Conservation (phyloP, 35 echinoderm and acorn worm species). For the Apostichopus parvimensis region DNA sequence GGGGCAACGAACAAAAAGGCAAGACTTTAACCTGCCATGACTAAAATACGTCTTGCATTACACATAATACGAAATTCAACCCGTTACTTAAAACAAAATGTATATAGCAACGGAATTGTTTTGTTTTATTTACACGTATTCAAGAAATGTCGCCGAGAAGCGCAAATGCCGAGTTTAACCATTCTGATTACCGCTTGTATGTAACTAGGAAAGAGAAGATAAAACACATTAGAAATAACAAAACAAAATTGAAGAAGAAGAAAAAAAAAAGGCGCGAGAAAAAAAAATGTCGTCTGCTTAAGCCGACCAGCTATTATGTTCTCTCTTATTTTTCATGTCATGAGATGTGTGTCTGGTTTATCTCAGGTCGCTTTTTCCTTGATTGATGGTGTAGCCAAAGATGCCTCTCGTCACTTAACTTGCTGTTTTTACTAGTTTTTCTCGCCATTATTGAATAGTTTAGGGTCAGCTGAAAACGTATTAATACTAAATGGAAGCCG, state of each 20-base stretch:
- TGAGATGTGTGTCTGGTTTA: slow-evolving; percentile 21
- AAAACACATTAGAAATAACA: not conserved
- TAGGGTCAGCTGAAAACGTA: slow-evolving; percentile 48
- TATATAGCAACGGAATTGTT: slow-evolving; percentile 40
- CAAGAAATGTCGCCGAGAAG: not conserved
- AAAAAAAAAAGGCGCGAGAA: too few relatives aligned
- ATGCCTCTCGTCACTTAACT: slow-evolving; percentile 24
- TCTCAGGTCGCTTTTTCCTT: slow-evolving; percentile 23
- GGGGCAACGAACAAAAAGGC: not conserved
- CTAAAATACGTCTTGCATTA: slow-evolving; percentile 16
- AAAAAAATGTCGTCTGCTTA: slow-evolving; percentile 24
- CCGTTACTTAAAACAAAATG: slow-evolving; percentile 23
- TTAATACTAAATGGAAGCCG: slow-evolving; percentile 36
- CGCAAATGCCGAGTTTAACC: not conserved
- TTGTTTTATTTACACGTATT: not conserved
- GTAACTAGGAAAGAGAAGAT: not conserved
- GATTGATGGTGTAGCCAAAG: slow-evolving; percentile 18
- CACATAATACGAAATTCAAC: slow-evolving; percentile 17
- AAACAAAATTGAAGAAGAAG: too few relatives aligned
- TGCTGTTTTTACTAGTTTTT: slow-evolving; percentile 44
- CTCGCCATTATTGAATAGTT: slow-evolving; percentile 53
- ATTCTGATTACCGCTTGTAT: not conserved
- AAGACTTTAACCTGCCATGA: not conserved
- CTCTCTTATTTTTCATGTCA: not conserved
- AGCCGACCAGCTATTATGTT: slow-evolving; percentile 5